These are phyloP conservation scores for Dasypolia templi DNA, from an alignment of 2,888 invertebrate genomes.

Conservation along the genomic window DNA sequence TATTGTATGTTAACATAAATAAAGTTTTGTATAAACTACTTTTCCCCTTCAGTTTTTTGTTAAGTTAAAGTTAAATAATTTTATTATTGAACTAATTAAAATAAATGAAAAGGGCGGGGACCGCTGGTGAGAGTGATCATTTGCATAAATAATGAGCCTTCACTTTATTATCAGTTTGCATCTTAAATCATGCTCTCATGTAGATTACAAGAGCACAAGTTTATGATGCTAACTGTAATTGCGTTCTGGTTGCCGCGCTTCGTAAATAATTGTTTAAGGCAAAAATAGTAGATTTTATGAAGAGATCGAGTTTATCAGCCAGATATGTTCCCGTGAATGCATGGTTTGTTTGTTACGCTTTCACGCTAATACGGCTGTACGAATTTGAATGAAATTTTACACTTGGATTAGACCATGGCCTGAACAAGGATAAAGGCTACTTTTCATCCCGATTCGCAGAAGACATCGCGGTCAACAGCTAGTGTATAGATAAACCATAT, in stretches of 20 bases:
- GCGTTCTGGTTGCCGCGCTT: conserved; percentile 14
- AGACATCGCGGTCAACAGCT: no score
- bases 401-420: no score
- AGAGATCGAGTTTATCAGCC: not conserved
- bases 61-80: conserved; percentile 29
- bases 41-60: conserved; percentile 8
- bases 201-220: conserved; percentile 32
- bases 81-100: conserved; percentile 50
- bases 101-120: conserved; percentile 54
- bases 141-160: conserved; percentile 54
- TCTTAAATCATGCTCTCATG: conserved; percentile 47
- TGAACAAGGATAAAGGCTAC: no score
- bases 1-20: conserved; percentile 33
- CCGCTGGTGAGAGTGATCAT: conserved; percentile 42
- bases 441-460: no score
- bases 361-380: no score
- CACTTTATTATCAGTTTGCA: conserved; percentile 41
- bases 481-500: not conserved
- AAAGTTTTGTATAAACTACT: conserved; percentile 14
- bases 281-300: conserved; percentile 11
- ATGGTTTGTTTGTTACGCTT: no score
- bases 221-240: conserved; percentile 42
- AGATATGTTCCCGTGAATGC: not conserved
- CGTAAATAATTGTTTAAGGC: conserved; percentile 18
- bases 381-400: no score